phyloP scores from a whole-genome alignment of 2,888 invertebrate species.

The Phalera bucephala region DNA sequence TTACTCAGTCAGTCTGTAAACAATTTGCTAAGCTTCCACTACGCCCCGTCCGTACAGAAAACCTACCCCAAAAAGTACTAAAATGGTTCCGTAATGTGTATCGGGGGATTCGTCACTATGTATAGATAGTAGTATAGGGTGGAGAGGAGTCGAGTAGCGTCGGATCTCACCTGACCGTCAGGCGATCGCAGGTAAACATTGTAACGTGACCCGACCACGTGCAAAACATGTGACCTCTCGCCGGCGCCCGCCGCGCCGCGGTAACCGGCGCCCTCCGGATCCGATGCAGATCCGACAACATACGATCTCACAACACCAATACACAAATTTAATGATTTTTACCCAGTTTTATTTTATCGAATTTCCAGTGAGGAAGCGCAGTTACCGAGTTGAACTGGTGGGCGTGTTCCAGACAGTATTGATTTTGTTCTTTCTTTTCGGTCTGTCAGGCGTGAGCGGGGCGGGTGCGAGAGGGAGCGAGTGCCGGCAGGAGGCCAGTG shows the following conservation, averaged over 20 bases:
- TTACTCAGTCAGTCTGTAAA: conserved; percentile 39
- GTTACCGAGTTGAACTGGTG: conserved; percentile 75
- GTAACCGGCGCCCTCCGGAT: conserved; percentile 11
- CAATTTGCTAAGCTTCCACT: conserved; percentile 39
- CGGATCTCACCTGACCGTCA: conserved; percentile 73
- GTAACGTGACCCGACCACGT: conserved; percentile 78
- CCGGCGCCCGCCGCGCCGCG: conserved; percentile 6
- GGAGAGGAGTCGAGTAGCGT: conserved; percentile 39
- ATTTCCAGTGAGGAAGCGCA: conserved; percentile 80
- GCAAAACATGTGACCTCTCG: conserved; percentile 61
- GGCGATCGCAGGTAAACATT: conserved; percentile 78
- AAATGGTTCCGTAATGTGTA: conserved; percentile 28
- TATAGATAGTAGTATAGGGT: conserved; percentile 39
- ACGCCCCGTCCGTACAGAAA: conserved; percentile 20
- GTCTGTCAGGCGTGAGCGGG: conserved; percentile 43
- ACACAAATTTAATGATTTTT: conserved; percentile 74
- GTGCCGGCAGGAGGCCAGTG: conserved; percentile 60
- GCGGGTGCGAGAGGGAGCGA: conserved; percentile 55
- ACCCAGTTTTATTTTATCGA: conserved; percentile 79
- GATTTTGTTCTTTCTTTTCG: conserved; percentile 72
- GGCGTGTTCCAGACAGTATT: conserved; percentile 81
- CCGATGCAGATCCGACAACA: conserved; percentile 18
- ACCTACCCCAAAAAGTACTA: conserved; percentile 24
- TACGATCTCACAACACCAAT: conserved; percentile 45
- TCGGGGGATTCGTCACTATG: conserved; percentile 32